Evolutionary conservation across 2,797 vertebrate genomes (phyloP), one percentile per base, ranked within the genome.

Genomic region (Gouania willdenowi): DNA sequence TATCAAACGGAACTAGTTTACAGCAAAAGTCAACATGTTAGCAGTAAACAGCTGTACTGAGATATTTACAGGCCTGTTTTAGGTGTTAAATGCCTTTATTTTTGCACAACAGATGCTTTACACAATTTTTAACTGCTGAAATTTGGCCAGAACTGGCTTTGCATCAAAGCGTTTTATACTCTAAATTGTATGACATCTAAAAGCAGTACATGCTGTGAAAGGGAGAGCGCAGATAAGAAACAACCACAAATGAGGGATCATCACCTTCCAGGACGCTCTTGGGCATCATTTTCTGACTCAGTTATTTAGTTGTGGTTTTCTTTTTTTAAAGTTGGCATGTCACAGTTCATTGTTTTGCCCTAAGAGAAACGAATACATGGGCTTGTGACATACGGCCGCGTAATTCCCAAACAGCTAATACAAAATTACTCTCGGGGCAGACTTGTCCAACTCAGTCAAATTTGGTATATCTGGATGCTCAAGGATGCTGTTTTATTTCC

Each of bases 1-100:
- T 74, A 71, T 82, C 76, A 81, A 49, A 75, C 49, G 67, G 60
- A 66, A 63, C 71, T 74, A 75, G 82, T 84, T 79, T 85, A 63
- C 68, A 67, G 33, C 51, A 26, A 47, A 73, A 76, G 64, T 76
- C 78, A 77, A 74, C 79, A 79, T 82, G 72, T 83, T 70, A 77
- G 66, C 62, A 29, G 33, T 57, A 64, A 48, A 71, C 55, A 76
- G 66, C 66, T 31, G 41, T 35, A 38, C n/a, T n/a, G n/a, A n/a
- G n/a, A n/a, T 49, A 39, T 66, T 59, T 42, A 47, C 41, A 19
- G 34, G 41, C 58, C 27, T 40, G 31, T 39, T 15, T 51, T 10
- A 4, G 41, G 26, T 22, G 18, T 26, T 4, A 10, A 53, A 11
- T 53, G 63, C 40, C 54, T 66, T 68, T 66, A 43, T 59, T 79